A percentile compares a stretch with the other conserved stretches of the same genome.
phyloP scores from a whole-genome alignment of 2,797 vertebrate species.

The Vespertilio murinus region DNA sequence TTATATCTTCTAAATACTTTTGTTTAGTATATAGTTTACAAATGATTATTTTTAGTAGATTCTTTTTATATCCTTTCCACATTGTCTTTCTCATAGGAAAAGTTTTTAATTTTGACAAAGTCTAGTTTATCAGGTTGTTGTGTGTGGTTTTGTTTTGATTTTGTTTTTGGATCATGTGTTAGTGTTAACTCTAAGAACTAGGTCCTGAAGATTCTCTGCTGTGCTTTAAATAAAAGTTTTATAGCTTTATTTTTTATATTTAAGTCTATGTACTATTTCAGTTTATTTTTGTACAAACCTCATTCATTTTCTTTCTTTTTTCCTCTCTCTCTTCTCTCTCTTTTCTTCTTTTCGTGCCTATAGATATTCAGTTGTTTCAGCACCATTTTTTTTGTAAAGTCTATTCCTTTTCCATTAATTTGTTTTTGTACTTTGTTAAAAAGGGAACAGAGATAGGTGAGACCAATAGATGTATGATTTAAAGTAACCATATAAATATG shows the following conservation, averaged over 20 bases:
- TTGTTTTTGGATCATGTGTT: neutral
- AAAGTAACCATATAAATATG: neutral
- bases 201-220: neutral
- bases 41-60: neutral
- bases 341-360: neutral
- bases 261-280: neutral
- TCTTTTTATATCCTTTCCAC: neutral
- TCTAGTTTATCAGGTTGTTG: neutral
- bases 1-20: neutral
- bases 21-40: neutral
- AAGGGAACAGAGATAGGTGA: neutral
- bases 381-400: neutral
- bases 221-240: neutral
- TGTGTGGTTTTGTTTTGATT: too few relatives aligned
- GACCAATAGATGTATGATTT: conserved; percentile 40
- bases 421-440: neutral
- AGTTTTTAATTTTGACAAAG: conserved; percentile 5
- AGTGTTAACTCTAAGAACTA: neutral
- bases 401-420: neutral
- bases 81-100: neutral
- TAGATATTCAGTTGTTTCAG: neutral
- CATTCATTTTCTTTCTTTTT: neutral
- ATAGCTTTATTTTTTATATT: neutral
- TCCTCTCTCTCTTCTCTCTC: neutral
- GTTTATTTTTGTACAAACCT: conserved; percentile 8